These are phyloP conservation scores for Brachyopa scutellaris DNA, from an alignment of 2,888 invertebrate genomes.

Conservation along the genomic window DNA sequence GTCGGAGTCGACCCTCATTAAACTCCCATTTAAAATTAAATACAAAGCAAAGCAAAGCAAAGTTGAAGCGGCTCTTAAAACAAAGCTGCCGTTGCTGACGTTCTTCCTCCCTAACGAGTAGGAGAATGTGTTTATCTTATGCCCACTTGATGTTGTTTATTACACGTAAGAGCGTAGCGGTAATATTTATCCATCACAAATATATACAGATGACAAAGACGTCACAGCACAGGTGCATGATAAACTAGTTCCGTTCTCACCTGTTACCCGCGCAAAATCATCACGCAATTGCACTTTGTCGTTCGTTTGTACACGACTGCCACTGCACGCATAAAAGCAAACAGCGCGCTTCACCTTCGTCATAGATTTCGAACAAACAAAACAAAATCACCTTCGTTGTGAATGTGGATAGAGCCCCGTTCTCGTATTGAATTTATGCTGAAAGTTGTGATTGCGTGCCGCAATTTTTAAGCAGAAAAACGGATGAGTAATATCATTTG, in stretches of 20 bases:
- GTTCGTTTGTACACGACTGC: neutral
- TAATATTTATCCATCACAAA: conserved; percentile 21
- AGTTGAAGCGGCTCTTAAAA: conserved; percentile 11
- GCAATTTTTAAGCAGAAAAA: conserved; percentile 59
- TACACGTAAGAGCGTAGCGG: conserved; percentile 25
- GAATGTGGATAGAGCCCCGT: too few species aligned
- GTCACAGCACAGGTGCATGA: conserved; percentile 17
- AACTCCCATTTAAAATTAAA: conserved; percentile 27
- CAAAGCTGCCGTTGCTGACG: conserved; percentile 16
- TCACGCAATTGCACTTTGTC: conserved; percentile 21
- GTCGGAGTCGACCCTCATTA: conserved; percentile 59
- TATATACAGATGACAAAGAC: neutral
- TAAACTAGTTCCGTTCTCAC: conserved; percentile 16
- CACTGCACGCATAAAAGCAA: conserved; percentile 28
- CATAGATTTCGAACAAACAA: conserved; percentile 18
- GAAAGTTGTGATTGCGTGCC: conserved; percentile 59
- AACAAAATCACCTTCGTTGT: conserved; percentile 4
- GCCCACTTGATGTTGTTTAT: conserved; percentile 6
- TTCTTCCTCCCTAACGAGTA: neutral
- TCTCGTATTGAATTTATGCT: conserved; percentile 21
- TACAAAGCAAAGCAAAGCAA: conserved; percentile 16
- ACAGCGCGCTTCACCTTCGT: conserved; percentile 23
- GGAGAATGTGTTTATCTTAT: neutral
- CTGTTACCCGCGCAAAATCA: neutral
- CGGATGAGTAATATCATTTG: conserved; percentile 52